These are phyloP conservation scores for Eclectus roratus DNA, from an alignment of 2,113 vertebrate genomes.

Conservation along the genomic window DNA sequence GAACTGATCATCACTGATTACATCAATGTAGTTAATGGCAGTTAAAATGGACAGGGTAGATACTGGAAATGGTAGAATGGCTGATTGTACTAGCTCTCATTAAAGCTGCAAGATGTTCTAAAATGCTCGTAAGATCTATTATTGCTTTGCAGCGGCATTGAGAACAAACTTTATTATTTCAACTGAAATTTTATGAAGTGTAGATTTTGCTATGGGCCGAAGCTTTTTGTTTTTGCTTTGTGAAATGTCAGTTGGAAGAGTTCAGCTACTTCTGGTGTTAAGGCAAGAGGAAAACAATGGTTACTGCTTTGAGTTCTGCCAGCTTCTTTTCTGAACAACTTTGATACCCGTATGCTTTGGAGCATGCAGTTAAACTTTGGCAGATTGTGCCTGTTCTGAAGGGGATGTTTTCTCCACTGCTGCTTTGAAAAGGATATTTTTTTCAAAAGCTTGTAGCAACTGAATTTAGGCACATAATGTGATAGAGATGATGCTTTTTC, in stretches of 20 bases:
- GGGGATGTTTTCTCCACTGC: constrained; percentile 7
- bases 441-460: neutral
- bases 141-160: neutral
- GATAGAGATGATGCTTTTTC: neutral
- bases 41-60: neutral
- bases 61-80: neutral
- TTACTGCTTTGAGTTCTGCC: constrained; percentile 35
- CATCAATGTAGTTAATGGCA: neutral
- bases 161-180: neutral
- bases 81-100: neutral
- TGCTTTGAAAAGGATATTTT: neutral
- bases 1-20: neutral
- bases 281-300: constrained; percentile 26
- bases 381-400: neutral
- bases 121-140: neutral
- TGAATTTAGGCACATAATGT: neutral
- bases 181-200: neutral
- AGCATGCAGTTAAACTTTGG: constrained; percentile 22
- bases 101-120: neutral
- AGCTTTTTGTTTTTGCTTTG: neutral
- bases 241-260: neutral
- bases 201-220: neutral
- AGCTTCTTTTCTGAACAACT: constrained; percentile 15
- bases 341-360: constrained; percentile 17
- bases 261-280: neutral